Conservation (phyloP, 2,888 invertebrate species). For the Drosophila paramelanica region DNA sequence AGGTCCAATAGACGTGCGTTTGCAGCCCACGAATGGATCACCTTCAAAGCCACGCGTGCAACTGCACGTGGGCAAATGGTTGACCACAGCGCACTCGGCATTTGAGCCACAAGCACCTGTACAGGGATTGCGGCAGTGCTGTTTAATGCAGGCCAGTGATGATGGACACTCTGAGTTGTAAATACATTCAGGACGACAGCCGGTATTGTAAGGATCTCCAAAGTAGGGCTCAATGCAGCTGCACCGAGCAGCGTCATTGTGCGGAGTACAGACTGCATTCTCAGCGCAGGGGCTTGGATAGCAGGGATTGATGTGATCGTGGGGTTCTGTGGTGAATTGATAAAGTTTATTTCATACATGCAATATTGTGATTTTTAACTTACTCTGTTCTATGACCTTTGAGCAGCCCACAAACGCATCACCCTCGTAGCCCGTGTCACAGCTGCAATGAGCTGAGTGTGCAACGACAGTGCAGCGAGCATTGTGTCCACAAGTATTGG, state of each 20-base stretch:
- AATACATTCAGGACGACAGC: conserved; percentile 94
- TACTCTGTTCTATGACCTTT: conserved; percentile 85
- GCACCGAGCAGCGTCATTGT: conserved; percentile 90
- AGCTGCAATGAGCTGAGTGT: conserved; percentile 93
- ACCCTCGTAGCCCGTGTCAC: conserved; percentile 91
- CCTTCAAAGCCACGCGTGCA: conserved; percentile 92
- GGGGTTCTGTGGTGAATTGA: conserved; percentile 59
- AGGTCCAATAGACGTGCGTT: conserved; percentile 85
- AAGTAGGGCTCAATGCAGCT: conserved; percentile 95
- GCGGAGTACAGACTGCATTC: conserved; percentile 91
- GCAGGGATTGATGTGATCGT: conserved; percentile 87
- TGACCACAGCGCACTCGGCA: conserved; percentile 92
- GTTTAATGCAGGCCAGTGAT: conserved; percentile 91
- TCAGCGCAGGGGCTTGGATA: conserved; percentile 93
- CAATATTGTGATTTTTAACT: conserved; percentile 34
- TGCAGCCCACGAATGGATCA: conserved; percentile 93
- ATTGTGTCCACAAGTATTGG: conserved; percentile 91
- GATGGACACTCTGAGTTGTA: conserved; percentile 92
- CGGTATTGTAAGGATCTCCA: conserved; percentile 93
- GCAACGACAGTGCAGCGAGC: conserved; percentile 92
- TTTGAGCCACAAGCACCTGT: conserved; percentile 93
- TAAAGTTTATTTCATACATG: not conserved
- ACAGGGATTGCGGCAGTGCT: conserved; percentile 94
- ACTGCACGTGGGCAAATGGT: conserved; percentile 93
- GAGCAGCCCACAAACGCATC: conserved; percentile 94